Conservation (phyloP, 1,140 invertebrate genomes). For the Teleogryllus occipitalis region DNA sequence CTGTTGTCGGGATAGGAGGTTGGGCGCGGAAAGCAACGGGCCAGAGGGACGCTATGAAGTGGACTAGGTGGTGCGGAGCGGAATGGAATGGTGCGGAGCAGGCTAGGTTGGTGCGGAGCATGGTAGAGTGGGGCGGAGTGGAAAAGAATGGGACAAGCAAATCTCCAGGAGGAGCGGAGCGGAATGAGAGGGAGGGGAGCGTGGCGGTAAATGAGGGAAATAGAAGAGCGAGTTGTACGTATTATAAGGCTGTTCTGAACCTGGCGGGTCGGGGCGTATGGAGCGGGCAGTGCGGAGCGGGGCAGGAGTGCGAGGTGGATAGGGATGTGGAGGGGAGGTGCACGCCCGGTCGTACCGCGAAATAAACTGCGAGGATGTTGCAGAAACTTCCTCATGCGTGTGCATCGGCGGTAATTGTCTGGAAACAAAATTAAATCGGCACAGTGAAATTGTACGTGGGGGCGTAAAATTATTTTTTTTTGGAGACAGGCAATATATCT, state of each 20-base stretch:
- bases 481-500: background rate
- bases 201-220: too few relatives aligned
- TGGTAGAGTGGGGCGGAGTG: too few relatives aligned
- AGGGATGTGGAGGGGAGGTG: background rate
- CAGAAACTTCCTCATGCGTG: constrained; percentile 3
- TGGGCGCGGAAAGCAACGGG: too few relatives aligned
- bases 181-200: too few relatives aligned
- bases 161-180: too few relatives aligned
- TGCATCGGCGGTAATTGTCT: background rate
- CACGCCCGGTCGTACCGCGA: background rate
- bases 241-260: too few relatives aligned
- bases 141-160: too few relatives aligned
- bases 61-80: background rate
- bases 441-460: background rate
- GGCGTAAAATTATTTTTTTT: background rate
- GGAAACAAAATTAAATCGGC: constrained; percentile 4
- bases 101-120: too few relatives aligned
- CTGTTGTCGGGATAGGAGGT: too few relatives aligned
- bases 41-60: background rate
- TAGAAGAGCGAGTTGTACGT: too few relatives aligned
- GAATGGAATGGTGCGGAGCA: too few relatives aligned
- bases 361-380: background rate
- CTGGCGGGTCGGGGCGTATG: too few relatives aligned
- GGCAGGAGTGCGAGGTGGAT: background rate
- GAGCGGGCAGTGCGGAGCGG: background rate